These are phyloP conservation scores for Hystrix cristata DNA, from an alignment of 2,113 vertebrate genomes.

Conservation along the genomic window DNA sequence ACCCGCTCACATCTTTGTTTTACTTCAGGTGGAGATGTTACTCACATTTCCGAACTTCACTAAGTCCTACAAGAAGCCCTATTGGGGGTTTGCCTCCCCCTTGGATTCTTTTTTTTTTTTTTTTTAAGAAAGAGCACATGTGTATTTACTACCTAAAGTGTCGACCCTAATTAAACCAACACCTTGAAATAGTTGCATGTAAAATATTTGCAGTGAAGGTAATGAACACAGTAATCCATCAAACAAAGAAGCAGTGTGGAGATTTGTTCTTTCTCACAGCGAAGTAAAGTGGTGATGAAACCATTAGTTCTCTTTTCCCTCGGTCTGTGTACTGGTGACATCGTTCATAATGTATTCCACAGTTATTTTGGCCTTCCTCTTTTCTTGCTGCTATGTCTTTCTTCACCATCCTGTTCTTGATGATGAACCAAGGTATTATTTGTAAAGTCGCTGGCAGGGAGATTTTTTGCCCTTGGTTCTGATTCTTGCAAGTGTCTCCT, in stretches of 20 bases:
- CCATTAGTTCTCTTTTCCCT: slow-evolving; percentile 81
- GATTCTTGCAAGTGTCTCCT: slow-evolving; percentile 81
- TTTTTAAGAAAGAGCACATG: not conserved
- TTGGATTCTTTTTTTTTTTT: slow-evolving; percentile 10
- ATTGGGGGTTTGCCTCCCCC: not conserved
- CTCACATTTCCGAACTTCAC: slow-evolving; percentile 26
- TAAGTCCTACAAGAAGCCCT: not conserved
- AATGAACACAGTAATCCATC: slow-evolving; percentile 21
- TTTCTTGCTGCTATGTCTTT: slow-evolving; percentile 80
- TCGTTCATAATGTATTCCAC: slow-evolving; percentile 78
- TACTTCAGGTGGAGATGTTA: not conserved
- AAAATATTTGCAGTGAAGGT: not conserved
- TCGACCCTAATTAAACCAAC: slow-evolving; percentile 78
- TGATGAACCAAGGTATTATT: slow-evolving; percentile 72
- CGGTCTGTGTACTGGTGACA: slow-evolving; percentile 77
- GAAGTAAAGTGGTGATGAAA: slow-evolving; percentile 38
- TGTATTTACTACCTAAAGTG: slow-evolving; percentile 74
- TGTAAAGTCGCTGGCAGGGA: slow-evolving; percentile 74
- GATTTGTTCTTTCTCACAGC: slow-evolving; percentile 56
- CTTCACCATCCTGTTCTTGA: slow-evolving; percentile 78
- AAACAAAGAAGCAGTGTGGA: slow-evolving; percentile 41
- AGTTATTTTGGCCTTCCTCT: slow-evolving; percentile 73
- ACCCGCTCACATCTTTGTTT: not conserved
- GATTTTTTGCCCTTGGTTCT: slow-evolving; percentile 83
- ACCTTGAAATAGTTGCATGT: slow-evolving; percentile 82